Evolutionary conservation across 2,888 invertebrate genomes (phyloP).

Genomic region (Erpobdella octoculata): DNA sequence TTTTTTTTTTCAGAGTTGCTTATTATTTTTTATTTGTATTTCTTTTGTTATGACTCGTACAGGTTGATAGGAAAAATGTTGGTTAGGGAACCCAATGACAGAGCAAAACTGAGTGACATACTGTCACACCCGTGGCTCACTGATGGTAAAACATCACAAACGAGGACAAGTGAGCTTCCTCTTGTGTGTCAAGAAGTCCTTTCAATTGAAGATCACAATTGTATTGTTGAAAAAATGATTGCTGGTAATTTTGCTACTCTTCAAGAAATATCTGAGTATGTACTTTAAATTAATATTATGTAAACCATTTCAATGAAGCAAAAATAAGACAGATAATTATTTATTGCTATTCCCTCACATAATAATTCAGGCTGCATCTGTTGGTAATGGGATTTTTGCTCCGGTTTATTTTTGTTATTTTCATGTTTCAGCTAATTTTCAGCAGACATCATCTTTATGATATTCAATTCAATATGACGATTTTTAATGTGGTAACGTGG

Average conservation of each 20-base stretch:
- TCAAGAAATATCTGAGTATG: conserved; percentile 82
- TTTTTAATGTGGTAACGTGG: no score
- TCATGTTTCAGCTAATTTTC: no score
- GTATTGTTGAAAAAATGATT: conserved; percentile 90
- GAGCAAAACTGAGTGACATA: conserved; percentile 80
- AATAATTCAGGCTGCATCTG: no score
- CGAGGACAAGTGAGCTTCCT: conserved; percentile 23
- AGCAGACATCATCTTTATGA: no score
- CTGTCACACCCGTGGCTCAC: conserved; percentile 71
- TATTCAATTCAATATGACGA: no score
- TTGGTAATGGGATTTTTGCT: no score
- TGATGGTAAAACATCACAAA: conserved; percentile 33
- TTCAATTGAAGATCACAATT: conserved; percentile 79
- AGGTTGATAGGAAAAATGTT: conserved; percentile 87
- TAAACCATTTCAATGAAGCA: no score
- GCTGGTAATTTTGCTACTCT: conserved; percentile 87
- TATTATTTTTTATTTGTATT: background rate
- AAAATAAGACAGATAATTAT: no score
- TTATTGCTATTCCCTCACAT: no score
- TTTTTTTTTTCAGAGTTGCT: background rate
- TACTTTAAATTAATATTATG: no score
- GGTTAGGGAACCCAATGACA: conserved; percentile 80
- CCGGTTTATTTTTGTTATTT: no score
- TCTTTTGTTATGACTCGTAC: conserved; percentile 24
- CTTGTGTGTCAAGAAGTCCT: conserved; percentile 66